Conservation (phyloP, 2,797 vertebrate genomes). For the Propithecus deckenii region DNA sequence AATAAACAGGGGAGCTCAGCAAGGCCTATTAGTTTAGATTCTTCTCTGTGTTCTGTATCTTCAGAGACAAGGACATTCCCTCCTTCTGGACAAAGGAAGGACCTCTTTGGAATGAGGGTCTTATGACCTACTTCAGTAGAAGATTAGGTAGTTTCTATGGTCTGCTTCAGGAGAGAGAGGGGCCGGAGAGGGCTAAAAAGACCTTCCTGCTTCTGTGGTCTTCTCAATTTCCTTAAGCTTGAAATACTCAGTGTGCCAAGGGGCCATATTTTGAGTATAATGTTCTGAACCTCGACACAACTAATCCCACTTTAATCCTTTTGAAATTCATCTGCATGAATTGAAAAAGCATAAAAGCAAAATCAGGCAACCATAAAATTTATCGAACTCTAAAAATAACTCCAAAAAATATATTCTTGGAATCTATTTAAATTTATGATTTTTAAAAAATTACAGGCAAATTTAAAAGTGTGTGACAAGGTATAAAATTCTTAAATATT, state of each 20-base stretch:
- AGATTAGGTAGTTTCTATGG: neutral
- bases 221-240: neutral
- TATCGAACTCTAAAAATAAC: neutral
- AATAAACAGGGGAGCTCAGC: neutral
- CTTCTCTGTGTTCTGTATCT: neutral
- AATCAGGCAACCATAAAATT: neutral
- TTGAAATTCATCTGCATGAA: neutral
- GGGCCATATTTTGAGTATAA: neutral
- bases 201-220: too few species aligned
- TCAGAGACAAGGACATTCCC: neutral
- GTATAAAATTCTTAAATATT: neutral
- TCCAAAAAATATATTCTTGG: neutral
- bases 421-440: conserved; percentile 10
- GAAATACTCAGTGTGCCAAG: neutral
- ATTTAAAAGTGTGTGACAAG: neutral
- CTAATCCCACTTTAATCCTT: neutral
- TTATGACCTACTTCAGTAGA: neutral
- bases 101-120: neutral
- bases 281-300: neutral
- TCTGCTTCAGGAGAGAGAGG: neutral
- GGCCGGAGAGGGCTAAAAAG: neutral
- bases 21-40: neutral
- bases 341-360: neutral
- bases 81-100: neutral
- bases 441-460: neutral